These are phyloP conservation scores for Diarsia brunnea DNA, from an alignment of 2,888 invertebrate species.

Conservation along the genomic window DNA sequence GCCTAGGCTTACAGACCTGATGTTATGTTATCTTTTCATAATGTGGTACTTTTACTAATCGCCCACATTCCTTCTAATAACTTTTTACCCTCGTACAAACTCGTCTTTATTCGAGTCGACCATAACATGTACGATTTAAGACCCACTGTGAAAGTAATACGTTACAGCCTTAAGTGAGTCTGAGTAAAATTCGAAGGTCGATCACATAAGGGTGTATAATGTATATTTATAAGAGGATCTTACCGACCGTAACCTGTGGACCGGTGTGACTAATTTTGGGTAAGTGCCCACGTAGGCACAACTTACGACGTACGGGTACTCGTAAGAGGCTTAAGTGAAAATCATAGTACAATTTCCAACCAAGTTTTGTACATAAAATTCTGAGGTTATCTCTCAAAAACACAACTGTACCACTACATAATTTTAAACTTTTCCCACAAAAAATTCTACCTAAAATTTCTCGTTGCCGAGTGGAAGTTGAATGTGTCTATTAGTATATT, in stretches of 20 bases:
- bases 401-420: slow-evolving; percentile 26
- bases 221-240: slow-evolving; percentile 72
- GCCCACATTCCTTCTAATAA: background rate
- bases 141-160: slow-evolving; percentile 33
- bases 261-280: slow-evolving; percentile 76
- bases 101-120: slow-evolving; percentile 13
- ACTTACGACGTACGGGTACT: slow-evolving; percentile 72
- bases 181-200: slow-evolving; percentile 61
- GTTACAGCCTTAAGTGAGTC: slow-evolving; percentile 45
- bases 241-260: slow-evolving; percentile 68
- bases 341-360: slow-evolving; percentile 76
- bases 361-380: slow-evolving; percentile 68
- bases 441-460: slow-evolving; percentile 11
- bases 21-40: background rate
- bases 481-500: slow-evolving; percentile 50
- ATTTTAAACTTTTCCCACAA: slow-evolving; percentile 37
- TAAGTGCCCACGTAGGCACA: slow-evolving; percentile 80
- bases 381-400: slow-evolving; percentile 49
- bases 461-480: slow-evolving; percentile 21
- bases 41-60: background rate
- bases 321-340: slow-evolving; percentile 78
- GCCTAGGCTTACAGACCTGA: too few species aligned
- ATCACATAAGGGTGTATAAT: slow-evolving; percentile 63
- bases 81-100: background rate
- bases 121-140: slow-evolving; percentile 27